Conservation (phyloP, 2,888 invertebrate genomes). For the Lasius platythorax region DNA sequence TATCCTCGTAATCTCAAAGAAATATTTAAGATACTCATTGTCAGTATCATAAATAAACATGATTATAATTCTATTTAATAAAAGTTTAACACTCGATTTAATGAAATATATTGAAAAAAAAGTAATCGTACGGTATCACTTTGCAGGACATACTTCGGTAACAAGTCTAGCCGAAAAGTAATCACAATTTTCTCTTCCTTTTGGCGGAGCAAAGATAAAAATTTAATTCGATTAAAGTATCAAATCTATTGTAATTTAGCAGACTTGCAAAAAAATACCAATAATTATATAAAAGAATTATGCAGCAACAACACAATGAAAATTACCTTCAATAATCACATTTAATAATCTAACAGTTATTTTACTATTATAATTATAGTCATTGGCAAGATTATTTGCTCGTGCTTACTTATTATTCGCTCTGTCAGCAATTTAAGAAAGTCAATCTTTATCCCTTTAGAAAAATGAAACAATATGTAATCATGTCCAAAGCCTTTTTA, state of each 20-base stretch:
- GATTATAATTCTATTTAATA: not conserved
- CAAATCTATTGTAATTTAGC: too few species aligned
- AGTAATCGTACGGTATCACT: not conserved
- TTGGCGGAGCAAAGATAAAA: too few species aligned
- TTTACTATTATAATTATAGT: not conserved
- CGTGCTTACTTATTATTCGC: not conserved
- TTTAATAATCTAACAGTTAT: too few species aligned
- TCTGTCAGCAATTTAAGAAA: not conserved
- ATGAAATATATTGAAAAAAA: not conserved
- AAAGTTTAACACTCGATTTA: not conserved
- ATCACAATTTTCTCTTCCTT: not conserved
- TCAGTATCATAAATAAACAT: not conserved
- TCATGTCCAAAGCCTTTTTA: not conserved
- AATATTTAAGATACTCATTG: slow-evolving; percentile 33
- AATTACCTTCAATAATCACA: too few species aligned
- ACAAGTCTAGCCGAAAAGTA: too few species aligned
- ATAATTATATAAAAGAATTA: too few species aligned
- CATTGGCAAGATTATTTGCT: not conserved
- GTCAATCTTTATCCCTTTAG: not conserved
- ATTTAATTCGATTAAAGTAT: too few species aligned
- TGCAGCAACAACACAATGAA: too few species aligned
- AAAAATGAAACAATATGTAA: not conserved
- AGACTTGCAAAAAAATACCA: too few species aligned
- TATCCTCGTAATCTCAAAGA: not conserved
- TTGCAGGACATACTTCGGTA: too few species aligned